These are phyloP conservation scores for Mellivora capensis DNA, from an alignment of 2,113 vertebrate genomes.

Conservation along the genomic window DNA sequence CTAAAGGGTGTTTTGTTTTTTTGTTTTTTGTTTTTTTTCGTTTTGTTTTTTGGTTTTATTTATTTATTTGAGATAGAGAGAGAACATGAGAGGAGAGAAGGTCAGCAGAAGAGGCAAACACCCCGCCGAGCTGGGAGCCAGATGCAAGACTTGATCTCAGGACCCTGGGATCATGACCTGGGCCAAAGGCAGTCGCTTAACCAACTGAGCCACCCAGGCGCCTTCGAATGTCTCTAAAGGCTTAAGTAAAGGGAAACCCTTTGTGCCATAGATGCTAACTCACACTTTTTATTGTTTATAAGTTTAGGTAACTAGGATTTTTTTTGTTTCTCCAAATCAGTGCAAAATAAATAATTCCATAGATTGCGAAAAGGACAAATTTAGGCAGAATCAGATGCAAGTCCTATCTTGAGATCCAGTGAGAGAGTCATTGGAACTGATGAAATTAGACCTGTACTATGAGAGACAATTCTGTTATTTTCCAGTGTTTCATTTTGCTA, in stretches of 20 bases:
- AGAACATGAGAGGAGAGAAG: no score
- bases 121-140: no score
- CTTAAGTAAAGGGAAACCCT: background rate
- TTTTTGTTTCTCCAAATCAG: background rate
- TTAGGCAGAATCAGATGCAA: background rate
- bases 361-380: background rate
- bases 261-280: background rate
- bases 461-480: background rate
- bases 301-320: background rate
- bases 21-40: no score
- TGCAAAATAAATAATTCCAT: background rate
- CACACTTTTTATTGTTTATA: background rate
- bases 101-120: no score
- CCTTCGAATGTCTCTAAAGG: background rate
- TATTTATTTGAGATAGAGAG: no score
- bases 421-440: background rate
- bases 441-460: background rate
- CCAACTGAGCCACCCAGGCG: no score
- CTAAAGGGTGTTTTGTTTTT: background rate
- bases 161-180: no score
- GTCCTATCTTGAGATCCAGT: background rate
- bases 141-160: no score
- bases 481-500: background rate
- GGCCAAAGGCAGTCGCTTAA: no score
- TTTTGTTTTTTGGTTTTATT: background rate